phyloP scores from a whole-genome alignment of 2,888 invertebrate genomes.

The Eupelmus urozonus region DNA sequence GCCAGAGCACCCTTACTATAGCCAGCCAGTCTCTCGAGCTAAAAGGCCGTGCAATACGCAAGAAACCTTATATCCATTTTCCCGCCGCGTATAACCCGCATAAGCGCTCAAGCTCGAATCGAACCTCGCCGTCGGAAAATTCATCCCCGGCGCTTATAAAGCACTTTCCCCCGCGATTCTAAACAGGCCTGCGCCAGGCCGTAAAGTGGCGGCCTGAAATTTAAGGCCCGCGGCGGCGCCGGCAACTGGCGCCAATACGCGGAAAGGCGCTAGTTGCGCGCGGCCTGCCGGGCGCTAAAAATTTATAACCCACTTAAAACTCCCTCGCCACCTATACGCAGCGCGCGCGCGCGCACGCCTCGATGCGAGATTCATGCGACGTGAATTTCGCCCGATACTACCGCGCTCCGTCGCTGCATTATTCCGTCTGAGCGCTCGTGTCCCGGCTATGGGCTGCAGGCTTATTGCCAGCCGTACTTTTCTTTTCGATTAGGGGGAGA shows the following conservation, averaged over 20 bases:
- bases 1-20: no score
- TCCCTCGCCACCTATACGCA: no score
- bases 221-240: constrained; percentile 25
- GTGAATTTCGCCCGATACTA: not conserved
- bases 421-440: constrained; percentile 29
- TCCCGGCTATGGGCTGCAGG: no score
- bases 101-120: no score
- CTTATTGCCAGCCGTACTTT: no score
- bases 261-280: constrained; percentile 22
- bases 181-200: constrained; percentile 4
- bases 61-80: no score
- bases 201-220: constrained; percentile 27
- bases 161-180: constrained; percentile 34
- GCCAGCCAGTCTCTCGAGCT: not conserved
- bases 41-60: not conserved
- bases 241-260: not conserved
- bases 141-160: constrained; percentile 29
- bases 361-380: constrained; percentile 24
- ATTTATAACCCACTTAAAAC: constrained; percentile 58
- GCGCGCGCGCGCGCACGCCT: not conserved
- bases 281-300: constrained; percentile 45
- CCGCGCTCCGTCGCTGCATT: not conserved
- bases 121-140: no score
- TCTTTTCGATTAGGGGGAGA: no score
- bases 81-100: no score